These are phyloP conservation scores for Zaprionus capensis DNA, from an alignment of 1,140 invertebrate species.

Conservation along the genomic window DNA sequence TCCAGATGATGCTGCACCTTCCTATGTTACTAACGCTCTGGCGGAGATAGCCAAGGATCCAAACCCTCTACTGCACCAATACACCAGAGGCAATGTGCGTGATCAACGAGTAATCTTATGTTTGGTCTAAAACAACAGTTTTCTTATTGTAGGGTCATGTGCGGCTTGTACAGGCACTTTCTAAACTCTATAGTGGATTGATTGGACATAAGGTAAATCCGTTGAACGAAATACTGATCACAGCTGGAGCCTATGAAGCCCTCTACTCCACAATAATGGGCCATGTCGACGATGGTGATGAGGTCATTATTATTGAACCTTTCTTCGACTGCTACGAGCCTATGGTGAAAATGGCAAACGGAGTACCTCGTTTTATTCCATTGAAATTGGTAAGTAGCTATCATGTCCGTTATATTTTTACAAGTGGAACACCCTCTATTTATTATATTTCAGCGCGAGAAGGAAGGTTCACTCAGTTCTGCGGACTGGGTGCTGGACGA, in stretches of 20 bases:
- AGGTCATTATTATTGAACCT: constrained; percentile 99
- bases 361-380: constrained; percentile 94
- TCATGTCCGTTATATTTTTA: constrained; percentile 7
- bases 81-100: constrained; percentile 94
- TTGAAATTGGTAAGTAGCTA: constrained; percentile 89
- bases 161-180: constrained; percentile 92
- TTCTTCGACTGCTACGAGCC: constrained; percentile 99
- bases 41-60: constrained; percentile 88
- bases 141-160: constrained; percentile 92
- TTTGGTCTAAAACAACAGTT: background rate
- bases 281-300: constrained; percentile 92
- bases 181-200: constrained; percentile 93
- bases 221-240: constrained; percentile 93
- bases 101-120: background rate
- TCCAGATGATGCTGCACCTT: constrained; percentile 95
- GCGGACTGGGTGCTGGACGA: constrained; percentile 96
- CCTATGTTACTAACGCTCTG: constrained; percentile 92
- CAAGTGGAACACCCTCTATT: background rate
- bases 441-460: constrained; percentile 46
- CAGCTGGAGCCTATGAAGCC: constrained; percentile 97
- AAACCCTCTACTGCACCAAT: constrained; percentile 95
- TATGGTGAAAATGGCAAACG: constrained; percentile 95
- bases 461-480: constrained; percentile 86
- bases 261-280: constrained; percentile 93
- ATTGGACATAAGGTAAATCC: constrained; percentile 91